These are phyloP conservation scores for Rhadinocentrus ornatus DNA, from an alignment of 2,797 vertebrate genomes.

Conservation along the genomic window DNA sequence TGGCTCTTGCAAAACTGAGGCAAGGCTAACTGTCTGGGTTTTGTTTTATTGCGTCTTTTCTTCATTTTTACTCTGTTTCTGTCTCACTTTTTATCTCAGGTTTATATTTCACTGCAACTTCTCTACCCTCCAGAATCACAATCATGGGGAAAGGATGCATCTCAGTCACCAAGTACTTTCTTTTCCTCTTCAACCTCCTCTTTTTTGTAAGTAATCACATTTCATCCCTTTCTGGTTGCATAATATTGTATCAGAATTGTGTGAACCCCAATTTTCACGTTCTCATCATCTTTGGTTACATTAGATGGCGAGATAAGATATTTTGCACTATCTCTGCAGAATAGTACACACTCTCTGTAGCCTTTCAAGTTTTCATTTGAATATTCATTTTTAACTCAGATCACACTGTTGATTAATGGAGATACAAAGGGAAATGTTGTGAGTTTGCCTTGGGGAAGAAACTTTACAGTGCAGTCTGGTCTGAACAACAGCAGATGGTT, in stretches of 20 bases:
- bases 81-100: not conserved
- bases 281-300: conserved; percentile 13
- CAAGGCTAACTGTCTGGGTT: conserved; percentile 14
- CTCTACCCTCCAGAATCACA: conserved; percentile 51
- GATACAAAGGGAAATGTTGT: conserved; percentile 28
- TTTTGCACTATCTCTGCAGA: not conserved
- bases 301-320: conserved; percentile 5
- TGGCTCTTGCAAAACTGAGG: conserved; percentile 8
- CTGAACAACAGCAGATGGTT: conserved; percentile 61
- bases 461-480: conserved; percentile 16
- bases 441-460: conserved; percentile 7
- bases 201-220: conserved; percentile 83
- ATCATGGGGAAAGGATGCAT: conserved; percentile 85
- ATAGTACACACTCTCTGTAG: not conserved
- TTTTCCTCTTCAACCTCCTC: conserved; percentile 87
- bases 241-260: not conserved
- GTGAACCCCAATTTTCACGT: conserved; percentile 1
- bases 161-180: conserved; percentile 84
- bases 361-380: conserved; percentile 37
- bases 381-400: conserved; percentile 19
- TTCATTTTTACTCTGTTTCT: conserved; percentile 22
- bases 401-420: conserved; percentile 14
- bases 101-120: conserved; percentile 3
- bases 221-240: conserved; percentile 9
- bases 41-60: conserved; percentile 31